Evolutionary conservation across 2,113 vertebrate species (phyloP), one percentile per base, ranked within the genome.

Genomic region (Malurus elegans): DNA sequence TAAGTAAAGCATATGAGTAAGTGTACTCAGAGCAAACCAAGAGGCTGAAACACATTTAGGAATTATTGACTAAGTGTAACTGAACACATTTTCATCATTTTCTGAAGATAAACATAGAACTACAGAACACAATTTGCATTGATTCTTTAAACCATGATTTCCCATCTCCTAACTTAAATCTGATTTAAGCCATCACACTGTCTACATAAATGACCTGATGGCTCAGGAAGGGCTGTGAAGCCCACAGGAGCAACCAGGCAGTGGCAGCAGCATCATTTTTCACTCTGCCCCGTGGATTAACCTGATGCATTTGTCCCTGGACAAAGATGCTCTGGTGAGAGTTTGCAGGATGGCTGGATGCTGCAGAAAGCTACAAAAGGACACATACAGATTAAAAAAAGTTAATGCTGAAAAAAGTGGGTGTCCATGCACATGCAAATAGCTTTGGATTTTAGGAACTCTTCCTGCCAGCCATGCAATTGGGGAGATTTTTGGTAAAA

Each of bases 271-370:
- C 17, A 71, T 1, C 8, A 12, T 60, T 87, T 74, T 78, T 21
- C 71, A 58, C 29, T 50, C 42, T 67, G 12, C 4, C 34, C 51
- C 25, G 11, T 9, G 11, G 58, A 19, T 70, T 69, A 72, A 61
- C 12, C 42, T 0, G 0, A 20, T 26, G 26, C 5, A 12, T 18
- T 57, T 70, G 31, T 48, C 29, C 34, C 32, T 42, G 29, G 34
- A 11, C 25, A 76, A 73, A 78, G 38, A 53, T 29, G 34, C 6
- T 78, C 26, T 17, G 29, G 28, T 38, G 32, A 36, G 24, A 42
- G 32, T 45, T 14, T n/a, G 8, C 10, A 85, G 36, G 36, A 53
- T 0, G 2, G 32, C 5, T 51, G 70, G 61, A 32, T 62, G 66
- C 40, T 64, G 31, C n/a, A 75, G 57, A 28, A 78, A 81, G 23